These are phyloP conservation scores for Zaprionus nigranus DNA, from an alignment of 1,140 invertebrate genomes.

Conservation along the genomic window DNA sequence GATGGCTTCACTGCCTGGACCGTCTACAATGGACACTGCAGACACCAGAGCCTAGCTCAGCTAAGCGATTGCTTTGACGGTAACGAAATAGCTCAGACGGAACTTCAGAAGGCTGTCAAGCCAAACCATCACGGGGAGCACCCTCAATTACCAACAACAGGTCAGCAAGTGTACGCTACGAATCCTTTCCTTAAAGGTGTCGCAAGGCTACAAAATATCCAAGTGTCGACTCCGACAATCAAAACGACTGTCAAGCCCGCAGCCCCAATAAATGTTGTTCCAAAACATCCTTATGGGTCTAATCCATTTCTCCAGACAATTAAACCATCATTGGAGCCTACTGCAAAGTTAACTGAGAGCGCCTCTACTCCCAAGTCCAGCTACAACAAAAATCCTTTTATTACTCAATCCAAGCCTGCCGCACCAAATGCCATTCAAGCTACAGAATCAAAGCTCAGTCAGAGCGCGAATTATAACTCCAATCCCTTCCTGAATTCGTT, in stretches of 20 bases:
- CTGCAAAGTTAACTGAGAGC: not conserved
- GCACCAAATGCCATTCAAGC: constrained; percentile 8
- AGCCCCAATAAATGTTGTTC: not conserved
- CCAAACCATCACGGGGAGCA: constrained; percentile 21
- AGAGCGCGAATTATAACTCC: constrained; percentile 15
- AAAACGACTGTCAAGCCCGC: constrained; percentile 11
- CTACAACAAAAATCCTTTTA: constrained; percentile 61
- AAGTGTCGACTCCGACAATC: not conserved
- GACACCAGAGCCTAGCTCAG: constrained; percentile 28
- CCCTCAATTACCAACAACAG: constrained; percentile 10
- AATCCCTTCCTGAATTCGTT: constrained; percentile 56
- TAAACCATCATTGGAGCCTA: not conserved
- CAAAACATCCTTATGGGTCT: constrained; percentile 32
- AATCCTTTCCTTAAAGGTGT: constrained; percentile 35
- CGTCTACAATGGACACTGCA: constrained; percentile 38
- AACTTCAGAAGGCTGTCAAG: constrained; percentile 19
- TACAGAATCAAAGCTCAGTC: constrained; percentile 14
- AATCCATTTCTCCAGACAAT: constrained; percentile 49
- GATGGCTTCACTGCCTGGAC: constrained; percentile 90
- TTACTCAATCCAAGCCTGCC: constrained; percentile 20
- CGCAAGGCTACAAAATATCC: not conserved
- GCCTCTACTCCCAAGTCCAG: not conserved
- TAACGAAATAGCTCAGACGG: constrained; percentile 54
- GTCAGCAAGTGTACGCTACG: not conserved
- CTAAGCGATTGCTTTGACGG: constrained; percentile 52